Evolutionary conservation across 2,113 vertebrate genomes (phyloP).

Genomic region (Zosterops borbonicus): DNA sequence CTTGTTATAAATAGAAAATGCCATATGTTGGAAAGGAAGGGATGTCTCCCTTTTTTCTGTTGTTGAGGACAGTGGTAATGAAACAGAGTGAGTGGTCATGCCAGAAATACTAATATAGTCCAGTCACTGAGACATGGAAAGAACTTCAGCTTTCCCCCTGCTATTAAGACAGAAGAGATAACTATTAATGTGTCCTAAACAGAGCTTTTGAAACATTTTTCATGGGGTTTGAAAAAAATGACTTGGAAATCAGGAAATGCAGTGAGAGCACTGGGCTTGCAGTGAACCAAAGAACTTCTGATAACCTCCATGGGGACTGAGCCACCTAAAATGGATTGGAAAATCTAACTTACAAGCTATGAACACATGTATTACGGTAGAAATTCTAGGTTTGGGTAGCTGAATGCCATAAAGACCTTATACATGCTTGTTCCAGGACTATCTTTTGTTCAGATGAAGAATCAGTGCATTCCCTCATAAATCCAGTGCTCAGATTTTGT

Average conservation of each 20-base stretch:
- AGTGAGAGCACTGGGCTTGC: background rate
- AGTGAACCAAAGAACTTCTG: background rate
- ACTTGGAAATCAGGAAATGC: background rate
- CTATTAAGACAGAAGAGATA: background rate
- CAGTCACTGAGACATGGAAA: background rate
- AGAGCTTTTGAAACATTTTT: background rate
- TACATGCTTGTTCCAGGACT: constrained; percentile 32
- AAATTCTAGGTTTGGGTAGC: background rate
- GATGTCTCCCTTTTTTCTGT: constrained; percentile 39
- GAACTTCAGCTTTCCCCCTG: background rate
- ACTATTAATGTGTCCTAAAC: background rate
- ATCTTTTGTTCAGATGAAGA: constrained; percentile 54
- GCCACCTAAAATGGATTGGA: background rate
- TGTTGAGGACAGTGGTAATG: constrained; percentile 58
- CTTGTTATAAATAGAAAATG: constrained; percentile 78
- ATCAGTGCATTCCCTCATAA: constrained; percentile 16
- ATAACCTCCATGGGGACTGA: background rate
- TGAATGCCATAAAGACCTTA: background rate
- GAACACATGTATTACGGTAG: background rate
- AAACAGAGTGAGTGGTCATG: constrained; percentile 55
- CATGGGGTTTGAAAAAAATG: background rate
- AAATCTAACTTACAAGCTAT: background rate
- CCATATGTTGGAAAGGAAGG: constrained; percentile 72
- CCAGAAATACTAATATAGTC: constrained; percentile 25
- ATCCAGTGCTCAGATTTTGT: constrained; percentile 13